Percentiles rank a stretch among this genome's conserved stretches.
Evolutionary conservation across 2,888 invertebrate genomes (phyloP).

Genomic region (Pachymerium ferrugineum): DNA sequence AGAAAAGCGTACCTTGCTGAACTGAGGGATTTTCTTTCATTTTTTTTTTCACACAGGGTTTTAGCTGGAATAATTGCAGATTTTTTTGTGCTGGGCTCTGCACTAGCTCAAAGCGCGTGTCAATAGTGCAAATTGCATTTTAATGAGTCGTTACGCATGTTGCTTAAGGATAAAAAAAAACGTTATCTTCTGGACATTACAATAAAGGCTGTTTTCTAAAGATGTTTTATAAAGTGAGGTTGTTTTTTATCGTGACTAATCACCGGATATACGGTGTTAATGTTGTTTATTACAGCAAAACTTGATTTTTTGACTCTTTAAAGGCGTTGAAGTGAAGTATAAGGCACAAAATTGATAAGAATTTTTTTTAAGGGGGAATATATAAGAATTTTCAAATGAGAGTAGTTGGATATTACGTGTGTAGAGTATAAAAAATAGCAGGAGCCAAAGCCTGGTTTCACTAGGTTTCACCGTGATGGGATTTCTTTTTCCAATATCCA

Average conservation of each 20-base stretch:
- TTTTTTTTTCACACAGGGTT: background rate
- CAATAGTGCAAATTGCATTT: constrained; percentile 27
- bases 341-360: constrained; percentile 4
- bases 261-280: background rate
- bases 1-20: constrained; percentile 5
- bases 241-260: background rate
- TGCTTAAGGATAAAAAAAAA: background rate
- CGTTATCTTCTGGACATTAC: background rate
- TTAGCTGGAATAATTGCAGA: constrained; percentile 18
- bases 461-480: constrained; percentile 15
- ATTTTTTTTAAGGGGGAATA: background rate
- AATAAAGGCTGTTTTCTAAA: background rate
- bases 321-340: background rate
- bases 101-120: constrained; percentile 27
- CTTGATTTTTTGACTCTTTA: background rate
- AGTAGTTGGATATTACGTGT: constrained; percentile 12
- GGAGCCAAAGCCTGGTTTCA: constrained; percentile 11
- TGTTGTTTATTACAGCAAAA: background rate
- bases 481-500: constrained; percentile 20
- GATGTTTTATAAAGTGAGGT: background rate
- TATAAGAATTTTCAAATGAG: background rate
- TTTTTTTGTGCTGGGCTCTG: background rate
- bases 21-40: background rate
- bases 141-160: constrained; percentile 16
- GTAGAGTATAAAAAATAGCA: constrained; percentile 9